Base-by-base conservation (phyloP, 2,888 invertebrate species). In the Eudemis profundana region DNA sequence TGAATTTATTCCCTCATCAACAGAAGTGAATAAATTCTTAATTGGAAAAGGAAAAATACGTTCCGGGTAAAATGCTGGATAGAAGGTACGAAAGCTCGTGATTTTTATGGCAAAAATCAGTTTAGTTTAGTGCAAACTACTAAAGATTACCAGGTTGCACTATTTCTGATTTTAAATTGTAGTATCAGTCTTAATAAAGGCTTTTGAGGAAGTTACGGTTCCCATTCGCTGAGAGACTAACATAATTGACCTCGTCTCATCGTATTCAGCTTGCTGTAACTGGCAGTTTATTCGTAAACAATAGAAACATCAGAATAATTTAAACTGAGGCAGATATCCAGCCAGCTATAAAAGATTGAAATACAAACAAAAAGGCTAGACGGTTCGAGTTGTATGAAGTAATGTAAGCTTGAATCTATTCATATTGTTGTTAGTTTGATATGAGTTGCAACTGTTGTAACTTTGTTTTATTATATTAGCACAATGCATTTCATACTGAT, bases 291-390 rank as follows among this genome's bases (percentile, higher is more conserved):
- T n/a, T n/a, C n/a, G 15, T 12, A 42, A 42, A 60, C 60, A 50
- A 50, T 42, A 19, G 19, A 5, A 46, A 60, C 38, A 36, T 50
- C 59, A 47, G 49, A 40, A 38, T 49, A 60, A 38, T 27, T 60
- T 49, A 40, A 23, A 59, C 10, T 15, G 59, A 47, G 29, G 27
- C 5, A 40, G 38, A 60, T 49, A 40, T 60, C 36, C 36, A 46
- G 38, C 59, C 40, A 12, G 38, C 27, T 19, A 49, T 23, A 38
- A 60, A 60, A n/a, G 19, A 47, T 59, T 47, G 4, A 49, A 49
- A 36, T 12, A 49, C 8, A 15, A 19, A 40, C 38, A 40, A 27
- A 33, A 29, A 42, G 29, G 14, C 2, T 7, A 29, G 42, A 15
- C 46, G 21, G 27, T 27, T 17, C 33, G 33, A 47, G 21, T 38